Evolutionary conservation across 1,140 invertebrate genomes (phyloP).

Genomic region (Drosophila varians): DNA sequence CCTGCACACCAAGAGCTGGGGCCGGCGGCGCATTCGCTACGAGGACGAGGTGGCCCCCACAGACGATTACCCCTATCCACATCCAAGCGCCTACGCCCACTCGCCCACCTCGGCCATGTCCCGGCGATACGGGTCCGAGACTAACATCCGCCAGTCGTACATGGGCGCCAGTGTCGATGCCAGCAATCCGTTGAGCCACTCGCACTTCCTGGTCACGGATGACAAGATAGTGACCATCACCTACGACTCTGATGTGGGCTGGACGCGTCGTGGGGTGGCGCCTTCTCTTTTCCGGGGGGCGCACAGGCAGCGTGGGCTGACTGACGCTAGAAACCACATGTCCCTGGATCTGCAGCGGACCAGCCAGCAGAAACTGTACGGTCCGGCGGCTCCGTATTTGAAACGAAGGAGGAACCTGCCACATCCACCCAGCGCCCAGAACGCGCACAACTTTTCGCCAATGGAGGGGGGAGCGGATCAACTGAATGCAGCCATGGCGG

Average conservation of each 20-base stretch:
- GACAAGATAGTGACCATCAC: constrained; percentile 83
- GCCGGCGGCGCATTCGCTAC: constrained; percentile 73
- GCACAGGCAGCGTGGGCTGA: constrained; percentile 51
- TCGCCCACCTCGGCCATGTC: constrained; percentile 46
- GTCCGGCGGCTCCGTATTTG: constrained; percentile 71
- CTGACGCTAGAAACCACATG: constrained; percentile 70
- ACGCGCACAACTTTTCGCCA: constrained; percentile 81
- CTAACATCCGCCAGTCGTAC: constrained; percentile 81
- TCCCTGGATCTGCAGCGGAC: constrained; percentile 77
- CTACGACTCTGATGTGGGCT: constrained; percentile 84
- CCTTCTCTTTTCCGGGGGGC: constrained; percentile 68
- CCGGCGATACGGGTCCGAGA: constrained; percentile 76
- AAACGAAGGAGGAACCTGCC: constrained; percentile 75
- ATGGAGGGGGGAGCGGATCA: constrained; percentile 51
- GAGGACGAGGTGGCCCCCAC: constrained; percentile 66
- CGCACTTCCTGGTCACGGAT: constrained; percentile 84
- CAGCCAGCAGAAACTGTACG: constrained; percentile 76
- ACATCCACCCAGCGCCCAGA: constrained; percentile 80
- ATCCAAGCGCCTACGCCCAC: constrained; percentile 29
- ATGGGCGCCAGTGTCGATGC: constrained; percentile 79
- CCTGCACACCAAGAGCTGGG: constrained; percentile 79
- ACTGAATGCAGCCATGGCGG: constrained; percentile 7
- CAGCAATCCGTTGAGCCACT: constrained; percentile 74
- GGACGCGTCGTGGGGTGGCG: constrained; percentile 78
- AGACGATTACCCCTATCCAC: constrained; percentile 38